Evolutionary conservation across 2,113 vertebrate species (phyloP), one percentile per base, ranked within the genome.

Genomic region (Collichthys lucidus): DNA sequence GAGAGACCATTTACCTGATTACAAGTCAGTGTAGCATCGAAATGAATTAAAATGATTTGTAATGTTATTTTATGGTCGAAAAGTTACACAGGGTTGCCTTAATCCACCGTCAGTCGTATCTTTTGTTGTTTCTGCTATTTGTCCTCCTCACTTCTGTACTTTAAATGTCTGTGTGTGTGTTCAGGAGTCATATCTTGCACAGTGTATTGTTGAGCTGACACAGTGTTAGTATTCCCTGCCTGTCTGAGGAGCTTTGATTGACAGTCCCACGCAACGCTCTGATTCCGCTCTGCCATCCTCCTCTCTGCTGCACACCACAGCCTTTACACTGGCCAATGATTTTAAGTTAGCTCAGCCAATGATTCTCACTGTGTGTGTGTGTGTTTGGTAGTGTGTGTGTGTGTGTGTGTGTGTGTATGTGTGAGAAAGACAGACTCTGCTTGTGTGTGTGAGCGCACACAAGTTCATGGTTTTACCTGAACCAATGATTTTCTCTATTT

Each of bases 401-500:
- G 63, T 79, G 61, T 77, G 78, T 74, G 19, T 78, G 57, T 79
- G 76, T 80, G 61, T 82, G 63, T 79, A 56, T 77, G 59, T 76
- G 65, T 74, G 50, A 12, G 42, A 46, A 8, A 46, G 11, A 12
- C 3, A 46, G 44, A 46, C 35, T 35, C 35, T 35, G 35, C 35
- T 40, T 60, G 69, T 56, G 71, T 84, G 80, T 76, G 81, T 47
- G 67, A 35, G 73, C 0, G 8, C 40, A 59, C 82, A 81, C 40
- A 42, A n/a, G 76, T 80, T 82, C 31, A 35, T 52, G 79, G 47
- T 84, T 90, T 95, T 94, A 99, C 98, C 98, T 40, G 97, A 99
- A 56, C 98, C 97, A 40, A 99, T 99, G 92, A 99, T 96, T 91
- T 98, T 99, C 94, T 99, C 98, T 0, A 99, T 98, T 94, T 97